phyloP scores from a whole-genome alignment of 1,140 invertebrate species.

The Drosophila miranda region DNA sequence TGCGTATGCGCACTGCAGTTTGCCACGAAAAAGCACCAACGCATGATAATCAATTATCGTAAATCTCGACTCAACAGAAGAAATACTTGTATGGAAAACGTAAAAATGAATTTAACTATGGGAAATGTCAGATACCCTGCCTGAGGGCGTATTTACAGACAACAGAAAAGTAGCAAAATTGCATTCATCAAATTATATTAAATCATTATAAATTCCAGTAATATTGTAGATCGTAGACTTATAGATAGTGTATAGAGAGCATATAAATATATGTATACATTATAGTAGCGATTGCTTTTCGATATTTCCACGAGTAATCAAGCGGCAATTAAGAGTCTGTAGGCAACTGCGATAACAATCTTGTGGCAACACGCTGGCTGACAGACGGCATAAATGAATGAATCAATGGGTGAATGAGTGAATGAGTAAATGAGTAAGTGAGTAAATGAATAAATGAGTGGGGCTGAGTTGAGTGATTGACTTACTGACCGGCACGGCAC shows the following conservation, averaged over 20 bases:
- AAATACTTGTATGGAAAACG: neutral
- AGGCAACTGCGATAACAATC: slow-evolving; percentile 69
- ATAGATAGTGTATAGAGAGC: neutral
- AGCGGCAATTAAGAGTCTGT: slow-evolving; percentile 70
- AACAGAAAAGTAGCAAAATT: neutral
- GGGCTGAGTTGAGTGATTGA: slow-evolving; percentile 36
- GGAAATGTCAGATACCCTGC: slow-evolving; percentile 1
- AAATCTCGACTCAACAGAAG: slow-evolving; percentile 51
- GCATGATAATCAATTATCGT: slow-evolving; percentile 67
- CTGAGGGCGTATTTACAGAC: neutral
- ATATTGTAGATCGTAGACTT: neutral
- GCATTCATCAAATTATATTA: neutral
- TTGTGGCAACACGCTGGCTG: slow-evolving; percentile 62
- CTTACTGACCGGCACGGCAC: slow-evolving; percentile 27
- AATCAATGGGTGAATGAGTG: slow-evolving; percentile 35
- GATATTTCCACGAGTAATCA: slow-evolving; percentile 59
- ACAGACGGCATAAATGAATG: slow-evolving; percentile 47
- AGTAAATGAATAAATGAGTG: slow-evolving; percentile 25
- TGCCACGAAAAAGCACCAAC: slow-evolving; percentile 37
- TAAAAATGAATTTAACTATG: neutral
- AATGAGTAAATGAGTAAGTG: slow-evolving; percentile 26
- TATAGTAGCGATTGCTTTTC: slow-evolving; percentile 16
- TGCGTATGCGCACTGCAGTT: slow-evolving; percentile 66
- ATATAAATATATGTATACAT: slow-evolving; percentile 1
- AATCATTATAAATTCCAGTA: neutral